Percentiles rank a stretch among this genome's conserved stretches.
These are phyloP conservation scores for Acrocephalus kingi DNA, from an alignment of 2,113 vertebrate genomes.

Conservation along the genomic window DNA sequence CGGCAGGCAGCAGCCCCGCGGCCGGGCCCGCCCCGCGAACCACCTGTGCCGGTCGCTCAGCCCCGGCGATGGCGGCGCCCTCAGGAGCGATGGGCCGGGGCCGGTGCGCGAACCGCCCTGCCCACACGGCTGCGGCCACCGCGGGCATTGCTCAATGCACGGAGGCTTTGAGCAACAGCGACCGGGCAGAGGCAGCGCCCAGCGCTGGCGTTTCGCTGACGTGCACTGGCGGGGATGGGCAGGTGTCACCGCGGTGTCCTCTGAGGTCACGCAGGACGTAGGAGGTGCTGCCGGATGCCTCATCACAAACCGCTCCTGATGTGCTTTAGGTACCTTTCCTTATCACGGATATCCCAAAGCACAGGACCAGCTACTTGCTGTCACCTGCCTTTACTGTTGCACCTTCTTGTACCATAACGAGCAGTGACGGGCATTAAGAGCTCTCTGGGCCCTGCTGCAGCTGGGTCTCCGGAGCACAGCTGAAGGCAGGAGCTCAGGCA, in stretches of 20 bases:
- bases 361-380: neutral
- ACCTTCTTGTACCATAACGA: accelerated
- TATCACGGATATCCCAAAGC: neutral
- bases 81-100: neutral
- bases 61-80: neutral
- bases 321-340: neutral
- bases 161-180: neutral
- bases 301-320: accelerated
- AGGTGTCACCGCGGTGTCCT: accelerated
- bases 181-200: neutral
- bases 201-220: accelerated
- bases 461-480: neutral
- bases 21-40: neutral
- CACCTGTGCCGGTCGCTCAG: neutral
- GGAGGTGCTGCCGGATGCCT: neutral
- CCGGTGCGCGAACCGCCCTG: neutral
- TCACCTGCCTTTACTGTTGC: accelerated
- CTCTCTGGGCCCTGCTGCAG: accelerated
- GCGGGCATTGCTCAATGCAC: neutral
- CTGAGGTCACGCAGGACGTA: accelerated
- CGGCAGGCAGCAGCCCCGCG: accelerated
- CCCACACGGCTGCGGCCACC: neutral
- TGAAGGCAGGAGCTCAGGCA: neutral
- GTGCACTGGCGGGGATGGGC: accelerated
- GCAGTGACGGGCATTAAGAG: accelerated